A percentile compares a stretch with the other conserved stretches of the same genome.
phyloP scores from a whole-genome alignment of 2,888 invertebrate species.

The Leptinotarsa juncta region DNA sequence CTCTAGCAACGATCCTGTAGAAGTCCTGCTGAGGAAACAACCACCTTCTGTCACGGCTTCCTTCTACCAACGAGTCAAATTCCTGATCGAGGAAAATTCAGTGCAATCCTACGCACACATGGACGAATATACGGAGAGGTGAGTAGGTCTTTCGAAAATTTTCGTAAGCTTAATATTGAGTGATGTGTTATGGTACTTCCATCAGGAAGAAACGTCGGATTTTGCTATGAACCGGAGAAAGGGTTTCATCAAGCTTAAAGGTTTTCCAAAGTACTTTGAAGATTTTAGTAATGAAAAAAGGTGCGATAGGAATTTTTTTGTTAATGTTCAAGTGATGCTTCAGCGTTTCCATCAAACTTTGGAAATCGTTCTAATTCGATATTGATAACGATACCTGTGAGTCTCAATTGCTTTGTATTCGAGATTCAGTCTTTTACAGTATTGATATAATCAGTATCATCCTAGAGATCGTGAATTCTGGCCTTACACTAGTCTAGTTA shows the following conservation, averaged over 20 bases:
- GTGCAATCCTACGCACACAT: constrained; percentile 98
- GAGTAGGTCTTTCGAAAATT: constrained; percentile 67
- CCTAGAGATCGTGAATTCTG: no score
- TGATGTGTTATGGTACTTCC: constrained; percentile 34
- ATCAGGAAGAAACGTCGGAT: constrained; percentile 31
- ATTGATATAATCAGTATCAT: no score
- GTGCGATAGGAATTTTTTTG: no score
- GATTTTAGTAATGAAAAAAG: no score
- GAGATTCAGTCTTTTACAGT: no score
- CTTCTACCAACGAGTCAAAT: constrained; percentile 97
- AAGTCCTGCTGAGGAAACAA: constrained; percentile 94
- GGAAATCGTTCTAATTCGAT: no score
- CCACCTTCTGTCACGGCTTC: constrained; percentile 97
- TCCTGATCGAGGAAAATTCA: constrained; percentile 97
- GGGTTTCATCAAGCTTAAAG: background rate
- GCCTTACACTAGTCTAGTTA: no score
- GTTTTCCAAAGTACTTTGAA: no score
- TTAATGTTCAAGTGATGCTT: no score
- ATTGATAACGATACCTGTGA: no score
- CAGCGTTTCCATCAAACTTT: no score
- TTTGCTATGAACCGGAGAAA: background rate
- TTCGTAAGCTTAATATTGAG: constrained; percentile 43
- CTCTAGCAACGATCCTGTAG: constrained; percentile 95
- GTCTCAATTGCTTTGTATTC: no score
- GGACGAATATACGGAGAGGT: constrained; percentile 99